Conservation (phyloP, 2,797 vertebrate genomes). For the Heteromormyrus szaboi region DNA sequence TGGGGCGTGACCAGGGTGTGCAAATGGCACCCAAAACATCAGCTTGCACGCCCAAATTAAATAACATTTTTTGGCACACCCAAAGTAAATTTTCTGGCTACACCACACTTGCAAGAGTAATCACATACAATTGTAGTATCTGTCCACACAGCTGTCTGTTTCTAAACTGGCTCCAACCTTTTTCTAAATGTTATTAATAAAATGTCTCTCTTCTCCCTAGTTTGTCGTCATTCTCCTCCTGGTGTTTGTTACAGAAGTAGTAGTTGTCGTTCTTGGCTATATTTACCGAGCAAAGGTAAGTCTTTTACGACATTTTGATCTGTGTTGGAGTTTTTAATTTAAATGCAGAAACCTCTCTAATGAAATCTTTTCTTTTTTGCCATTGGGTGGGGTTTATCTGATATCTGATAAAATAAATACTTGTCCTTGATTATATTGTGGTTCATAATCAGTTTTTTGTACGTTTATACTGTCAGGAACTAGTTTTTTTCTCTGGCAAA, state of each 20-base stretch:
- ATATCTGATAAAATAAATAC: background rate
- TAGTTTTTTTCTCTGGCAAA: background rate
- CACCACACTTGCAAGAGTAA: background rate
- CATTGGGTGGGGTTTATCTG: background rate
- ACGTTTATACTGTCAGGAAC: background rate
- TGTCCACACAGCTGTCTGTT: background rate
- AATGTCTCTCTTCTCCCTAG: slow-evolving; percentile 57
- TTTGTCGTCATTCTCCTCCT: slow-evolving; percentile 91
- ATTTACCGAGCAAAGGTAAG: slow-evolving; percentile 96
- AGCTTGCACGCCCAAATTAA: background rate
- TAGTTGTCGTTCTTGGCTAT: slow-evolving; percentile 92
- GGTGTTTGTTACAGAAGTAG: slow-evolving; percentile 93
- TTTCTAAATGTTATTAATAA: background rate
- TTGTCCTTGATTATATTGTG: background rate
- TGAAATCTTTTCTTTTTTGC: background rate
- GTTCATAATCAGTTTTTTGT: background rate
- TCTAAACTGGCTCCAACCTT: background rate
- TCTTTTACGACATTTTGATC: background rate
- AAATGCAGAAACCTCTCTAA: background rate
- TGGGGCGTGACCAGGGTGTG: background rate
- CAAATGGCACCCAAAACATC: background rate
- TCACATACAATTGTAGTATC: background rate
- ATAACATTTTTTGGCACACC: background rate
- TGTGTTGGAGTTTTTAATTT: background rate
- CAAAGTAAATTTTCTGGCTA: background rate